A percentile compares a stretch with the other conserved stretches of the same genome.
Conservation (phyloP, 2,113 vertebrate genomes). For the Mionectes macconnelli region DNA sequence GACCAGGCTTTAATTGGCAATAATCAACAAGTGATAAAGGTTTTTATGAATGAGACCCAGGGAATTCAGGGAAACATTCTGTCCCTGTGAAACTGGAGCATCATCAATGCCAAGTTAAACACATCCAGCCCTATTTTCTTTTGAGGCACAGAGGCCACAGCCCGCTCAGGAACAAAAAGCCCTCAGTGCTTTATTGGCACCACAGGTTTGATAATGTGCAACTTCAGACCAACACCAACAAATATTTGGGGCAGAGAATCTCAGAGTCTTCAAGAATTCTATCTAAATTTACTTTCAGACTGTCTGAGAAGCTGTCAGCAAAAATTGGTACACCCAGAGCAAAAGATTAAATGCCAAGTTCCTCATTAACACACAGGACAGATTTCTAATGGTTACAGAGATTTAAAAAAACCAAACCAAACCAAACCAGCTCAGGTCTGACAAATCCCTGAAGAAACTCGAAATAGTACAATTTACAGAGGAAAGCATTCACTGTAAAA, state of each 20-base stretch:
- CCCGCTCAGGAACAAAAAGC: background rate
- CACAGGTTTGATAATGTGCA: background rate
- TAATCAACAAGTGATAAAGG: background rate
- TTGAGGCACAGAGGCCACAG: background rate
- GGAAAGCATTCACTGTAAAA: background rate
- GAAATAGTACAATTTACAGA: background rate
- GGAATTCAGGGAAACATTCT: background rate
- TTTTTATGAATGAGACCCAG: background rate
- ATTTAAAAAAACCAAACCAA: background rate
- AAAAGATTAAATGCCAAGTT: background rate
- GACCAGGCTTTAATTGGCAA: background rate
- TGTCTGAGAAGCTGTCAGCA: background rate
- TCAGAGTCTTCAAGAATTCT: background rate
- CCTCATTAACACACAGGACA: background rate
- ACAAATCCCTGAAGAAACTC: background rate
- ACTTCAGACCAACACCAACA: background rate
- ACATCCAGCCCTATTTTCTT: background rate
- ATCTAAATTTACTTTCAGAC: background rate
- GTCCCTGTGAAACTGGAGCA: background rate
- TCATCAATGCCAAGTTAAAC: background rate
- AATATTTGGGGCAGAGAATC: background rate
- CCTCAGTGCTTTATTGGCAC: constrained; percentile 1
- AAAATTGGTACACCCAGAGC: background rate
- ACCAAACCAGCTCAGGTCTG: background rate
- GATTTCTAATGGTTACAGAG: background rate